phyloP scores from a whole-genome alignment of 1,140 invertebrate species.

The Diprion similis region DNA sequence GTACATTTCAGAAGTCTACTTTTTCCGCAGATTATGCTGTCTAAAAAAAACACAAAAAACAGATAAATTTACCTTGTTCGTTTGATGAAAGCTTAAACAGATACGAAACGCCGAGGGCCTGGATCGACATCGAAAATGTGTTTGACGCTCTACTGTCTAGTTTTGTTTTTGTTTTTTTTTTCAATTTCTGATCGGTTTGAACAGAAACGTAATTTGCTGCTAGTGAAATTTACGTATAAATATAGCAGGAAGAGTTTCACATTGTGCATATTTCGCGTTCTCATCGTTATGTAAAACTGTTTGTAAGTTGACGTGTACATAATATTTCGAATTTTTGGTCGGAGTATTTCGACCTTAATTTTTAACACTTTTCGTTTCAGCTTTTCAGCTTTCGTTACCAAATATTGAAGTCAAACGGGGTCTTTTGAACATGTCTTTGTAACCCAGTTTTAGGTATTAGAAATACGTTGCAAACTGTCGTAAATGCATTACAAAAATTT shows the following conservation, averaged over 20 bases:
- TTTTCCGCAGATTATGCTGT: too few relatives aligned
- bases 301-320: not conserved
- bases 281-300: not conserved
- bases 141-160: too few relatives aligned
- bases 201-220: not conserved
- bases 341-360: not conserved
- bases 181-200: not conserved
- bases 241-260: not conserved
- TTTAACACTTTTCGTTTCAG: not conserved
- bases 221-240: not conserved
- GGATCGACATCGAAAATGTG: not conserved
- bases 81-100: too few relatives aligned
- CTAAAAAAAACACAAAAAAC: too few relatives aligned
- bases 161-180: too few relatives aligned
- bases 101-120: too few relatives aligned
- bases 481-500: too few relatives aligned
- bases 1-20: too few relatives aligned
- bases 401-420: too few relatives aligned
- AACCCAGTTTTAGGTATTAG: too few relatives aligned
- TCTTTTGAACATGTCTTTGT: not conserved
- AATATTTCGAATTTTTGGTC: not conserved
- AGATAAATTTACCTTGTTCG: too few relatives aligned
- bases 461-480: too few relatives aligned
- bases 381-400: not conserved
- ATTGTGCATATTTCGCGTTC: not conserved